Base-by-base conservation (phyloP, 2,888 invertebrate species). In the Reticulitermes lucifugus region DNA sequence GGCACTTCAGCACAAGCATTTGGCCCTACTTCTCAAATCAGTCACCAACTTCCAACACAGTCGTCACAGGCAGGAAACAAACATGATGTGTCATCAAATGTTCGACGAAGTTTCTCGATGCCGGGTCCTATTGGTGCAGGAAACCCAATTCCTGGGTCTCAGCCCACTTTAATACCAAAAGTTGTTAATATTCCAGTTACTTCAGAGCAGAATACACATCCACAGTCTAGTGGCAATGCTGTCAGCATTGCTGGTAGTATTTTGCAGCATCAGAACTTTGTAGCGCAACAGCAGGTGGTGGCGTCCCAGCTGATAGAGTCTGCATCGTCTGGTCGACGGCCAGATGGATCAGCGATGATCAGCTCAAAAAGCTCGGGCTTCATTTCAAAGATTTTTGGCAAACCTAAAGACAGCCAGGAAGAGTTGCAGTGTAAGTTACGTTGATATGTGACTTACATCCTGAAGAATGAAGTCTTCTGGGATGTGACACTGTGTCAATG, bases 21-120 rank as follows among this genome's bases (percentile, higher is more conserved):
- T 55, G 70, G 51, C 70, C 84, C 83, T 46, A 35, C 83, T 6
- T 89, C 90, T 51, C 87, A 90, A 79, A 90, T 89, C 86, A 89
- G 87, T 86, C 89, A 89, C 86, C 87, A 86, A 55, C 87, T 89
- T 80, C 83, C 87, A 86, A 89, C 89, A 86, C 90, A 90, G 1
- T 88, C 90, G 7, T 91, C 87, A 84, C 91, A 92, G 41, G 93
- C 93, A 21, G 91, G 92, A 85, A 92, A 91, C 22, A 71, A 55
- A 35, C 71, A 59, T 51, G 79, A 84, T n/a, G 35, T 41, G n/a
- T 46, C 46, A 35, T 43, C 71, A 29, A 81, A 71, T 59, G 41
- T 59, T 10, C 65, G 81, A 51, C 59, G 86, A 51, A 79, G 83
- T 51, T 85, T 79, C 55, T 89, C 90, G 14, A 89, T 90, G 86